Conservation (phyloP, 2,113 vertebrate genomes). For the Ptyas mucosa region DNA sequence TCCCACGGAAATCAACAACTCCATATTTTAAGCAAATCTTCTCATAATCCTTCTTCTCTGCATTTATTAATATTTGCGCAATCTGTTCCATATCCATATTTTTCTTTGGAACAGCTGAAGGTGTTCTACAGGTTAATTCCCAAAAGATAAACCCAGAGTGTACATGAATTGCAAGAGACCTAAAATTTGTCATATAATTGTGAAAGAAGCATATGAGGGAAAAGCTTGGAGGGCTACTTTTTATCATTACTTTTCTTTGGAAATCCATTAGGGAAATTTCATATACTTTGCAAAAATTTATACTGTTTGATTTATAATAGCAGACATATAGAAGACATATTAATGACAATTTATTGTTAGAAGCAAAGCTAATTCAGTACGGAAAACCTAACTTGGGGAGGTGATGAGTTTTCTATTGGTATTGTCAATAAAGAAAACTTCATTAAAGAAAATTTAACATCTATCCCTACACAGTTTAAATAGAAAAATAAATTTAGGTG, state of each 20-base stretch:
- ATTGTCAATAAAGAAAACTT: neutral
- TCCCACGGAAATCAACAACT: constrained; percentile 74
- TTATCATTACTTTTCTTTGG: neutral
- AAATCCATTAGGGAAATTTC: neutral
- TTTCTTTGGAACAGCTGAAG: constrained; percentile 26
- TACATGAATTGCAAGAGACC: neutral
- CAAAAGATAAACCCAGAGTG: neutral
- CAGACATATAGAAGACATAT: neutral
- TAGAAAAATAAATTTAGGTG: neutral
- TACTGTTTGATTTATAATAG: neutral
- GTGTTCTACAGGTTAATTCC: constrained; percentile 41
- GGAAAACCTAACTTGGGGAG: neutral
- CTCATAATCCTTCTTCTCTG: constrained; percentile 82
- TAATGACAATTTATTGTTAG: neutral
- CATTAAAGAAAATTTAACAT: neutral
- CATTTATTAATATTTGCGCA: constrained; percentile 78
- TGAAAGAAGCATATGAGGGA: neutral
- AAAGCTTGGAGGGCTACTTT: neutral
- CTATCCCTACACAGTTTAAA: neutral
- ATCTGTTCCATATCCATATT: constrained; percentile 67
- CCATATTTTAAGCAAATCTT: constrained; percentile 79
- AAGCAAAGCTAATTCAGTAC: neutral
- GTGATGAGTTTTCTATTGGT: neutral
- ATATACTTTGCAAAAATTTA: neutral
- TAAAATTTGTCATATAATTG: neutral